Evolutionary conservation across 2,113 vertebrate species (phyloP).

Genomic region (Diadophis punctatus): DNA sequence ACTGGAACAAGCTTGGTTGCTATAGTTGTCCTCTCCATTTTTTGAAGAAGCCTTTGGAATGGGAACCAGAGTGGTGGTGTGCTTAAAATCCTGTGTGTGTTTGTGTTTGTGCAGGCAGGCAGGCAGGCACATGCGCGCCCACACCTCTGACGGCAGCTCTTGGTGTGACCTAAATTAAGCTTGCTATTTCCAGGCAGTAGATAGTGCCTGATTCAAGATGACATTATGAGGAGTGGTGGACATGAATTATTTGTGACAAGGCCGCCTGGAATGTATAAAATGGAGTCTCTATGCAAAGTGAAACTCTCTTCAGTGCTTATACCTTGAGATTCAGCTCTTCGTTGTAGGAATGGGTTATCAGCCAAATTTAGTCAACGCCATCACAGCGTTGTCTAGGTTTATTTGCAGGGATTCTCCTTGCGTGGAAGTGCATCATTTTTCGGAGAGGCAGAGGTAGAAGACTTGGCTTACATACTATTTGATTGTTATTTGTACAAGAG

Average conservation of each 20-base stretch:
- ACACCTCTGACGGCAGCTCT: slow-evolving; percentile 1
- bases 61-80: slow-evolving; percentile 5
- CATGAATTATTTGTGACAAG: slow-evolving; percentile 56
- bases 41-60: not conserved
- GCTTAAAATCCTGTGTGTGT: slow-evolving; percentile 14
- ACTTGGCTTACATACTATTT: too few species aligned
- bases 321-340: not conserved
- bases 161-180: slow-evolving; percentile 55
- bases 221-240: slow-evolving; percentile 60
- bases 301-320: slow-evolving; percentile 6
- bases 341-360: not conserved
- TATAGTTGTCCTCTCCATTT: not conserved
- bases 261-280: slow-evolving; percentile 55
- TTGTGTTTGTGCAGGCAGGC: not conserved
- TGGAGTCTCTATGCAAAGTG: slow-evolving; percentile 40
- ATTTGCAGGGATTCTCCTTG: not conserved
- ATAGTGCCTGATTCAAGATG: slow-evolving; percentile 59
- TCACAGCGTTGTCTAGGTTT: too few species aligned
- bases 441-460: too few species aligned
- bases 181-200: slow-evolving; percentile 51
- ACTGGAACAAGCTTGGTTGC: not conserved
- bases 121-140: not conserved
- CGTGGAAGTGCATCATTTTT: not conserved
- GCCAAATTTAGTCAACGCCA: not conserved
- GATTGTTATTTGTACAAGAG: too few species aligned